Conservation (phyloP, 2,888 invertebrate species). For the Catocala fraxini region DNA sequence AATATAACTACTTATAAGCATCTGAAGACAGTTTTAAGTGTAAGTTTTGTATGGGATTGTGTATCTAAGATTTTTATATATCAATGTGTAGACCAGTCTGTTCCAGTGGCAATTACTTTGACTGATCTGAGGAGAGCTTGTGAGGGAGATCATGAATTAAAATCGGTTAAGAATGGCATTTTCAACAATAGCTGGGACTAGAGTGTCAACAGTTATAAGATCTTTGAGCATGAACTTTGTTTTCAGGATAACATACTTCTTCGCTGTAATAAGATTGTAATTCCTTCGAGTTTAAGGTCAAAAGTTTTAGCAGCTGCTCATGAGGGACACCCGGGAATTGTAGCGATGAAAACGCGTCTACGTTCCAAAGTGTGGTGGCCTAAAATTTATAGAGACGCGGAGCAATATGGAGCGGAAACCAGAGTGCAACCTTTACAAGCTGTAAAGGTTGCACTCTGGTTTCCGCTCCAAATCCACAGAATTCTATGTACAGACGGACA, state of each 20-base stretch:
- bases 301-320: constrained; percentile 24
- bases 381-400: constrained; percentile 53
- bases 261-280: neutral
- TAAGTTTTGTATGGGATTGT: too few relatives aligned
- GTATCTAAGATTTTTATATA: too few relatives aligned
- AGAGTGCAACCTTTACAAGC: too few relatives aligned
- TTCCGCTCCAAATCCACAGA: constrained; percentile 31
- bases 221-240: neutral
- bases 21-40: too few relatives aligned
- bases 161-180: neutral
- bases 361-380: constrained; percentile 67
- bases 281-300: neutral
- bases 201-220: neutral
- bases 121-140: neutral
- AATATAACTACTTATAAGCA: too few relatives aligned
- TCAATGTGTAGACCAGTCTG: too few relatives aligned
- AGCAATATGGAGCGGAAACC: too few relatives aligned
- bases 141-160: neutral
- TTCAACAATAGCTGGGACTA: neutral
- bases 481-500: constrained; percentile 25
- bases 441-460: constrained; percentile 45
- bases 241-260: neutral
- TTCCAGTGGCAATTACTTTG: too few relatives aligned
- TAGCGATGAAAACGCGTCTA: constrained; percentile 57
- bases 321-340: too few relatives aligned